Percentiles rank a stretch among this genome's conserved stretches.
phyloP scores from a whole-genome alignment of 2,797 vertebrate genomes.

The Alosa sapidissima region DNA sequence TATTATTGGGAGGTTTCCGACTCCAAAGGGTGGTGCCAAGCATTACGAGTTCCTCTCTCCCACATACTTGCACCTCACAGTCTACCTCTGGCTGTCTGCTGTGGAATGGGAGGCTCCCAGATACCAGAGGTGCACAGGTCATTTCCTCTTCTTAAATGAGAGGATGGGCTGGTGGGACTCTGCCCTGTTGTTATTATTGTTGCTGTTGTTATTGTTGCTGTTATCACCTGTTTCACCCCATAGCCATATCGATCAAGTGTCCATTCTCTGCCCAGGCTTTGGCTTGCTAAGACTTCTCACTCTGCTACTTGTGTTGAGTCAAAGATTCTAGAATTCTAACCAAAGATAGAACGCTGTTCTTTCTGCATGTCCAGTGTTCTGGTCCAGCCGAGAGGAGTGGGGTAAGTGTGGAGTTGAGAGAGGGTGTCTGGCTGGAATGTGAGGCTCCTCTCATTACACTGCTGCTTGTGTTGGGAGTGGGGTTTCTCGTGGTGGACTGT shows the following conservation, averaged over 20 bases:
- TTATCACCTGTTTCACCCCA: not conserved
- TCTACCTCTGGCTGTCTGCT: not conserved
- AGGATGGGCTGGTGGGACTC: not conserved
- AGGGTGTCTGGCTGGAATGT: not conserved
- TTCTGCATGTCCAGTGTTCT: not conserved
- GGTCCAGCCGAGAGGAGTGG: too few relatives aligned
- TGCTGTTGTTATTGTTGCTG: not conserved
- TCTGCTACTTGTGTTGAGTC: not conserved
- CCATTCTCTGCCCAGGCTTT: not conserved
- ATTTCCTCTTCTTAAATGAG: conserved; percentile 15
- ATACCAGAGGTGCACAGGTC: conserved; percentile 18
- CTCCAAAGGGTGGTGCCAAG: not conserved
- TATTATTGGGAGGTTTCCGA: conserved; percentile 1
- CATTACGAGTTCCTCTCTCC: conserved; percentile 1
- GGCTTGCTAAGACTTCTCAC: not conserved
- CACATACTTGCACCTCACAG: conserved; percentile 2
- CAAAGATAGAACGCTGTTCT: too few relatives aligned
- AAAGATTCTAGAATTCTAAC: too few relatives aligned
- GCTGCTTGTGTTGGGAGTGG: not conserved
- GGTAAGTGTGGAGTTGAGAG: not conserved
- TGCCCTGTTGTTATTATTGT: not conserved
- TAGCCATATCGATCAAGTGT: not conserved
- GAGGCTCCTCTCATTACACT: not conserved
- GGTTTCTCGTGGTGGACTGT: not conserved
- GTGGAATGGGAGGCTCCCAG: not conserved